Evolutionary conservation across 2,113 vertebrate genomes (phyloP), one percentile per base, ranked within the genome.

Genomic region (Cromileptes altivelis): DNA sequence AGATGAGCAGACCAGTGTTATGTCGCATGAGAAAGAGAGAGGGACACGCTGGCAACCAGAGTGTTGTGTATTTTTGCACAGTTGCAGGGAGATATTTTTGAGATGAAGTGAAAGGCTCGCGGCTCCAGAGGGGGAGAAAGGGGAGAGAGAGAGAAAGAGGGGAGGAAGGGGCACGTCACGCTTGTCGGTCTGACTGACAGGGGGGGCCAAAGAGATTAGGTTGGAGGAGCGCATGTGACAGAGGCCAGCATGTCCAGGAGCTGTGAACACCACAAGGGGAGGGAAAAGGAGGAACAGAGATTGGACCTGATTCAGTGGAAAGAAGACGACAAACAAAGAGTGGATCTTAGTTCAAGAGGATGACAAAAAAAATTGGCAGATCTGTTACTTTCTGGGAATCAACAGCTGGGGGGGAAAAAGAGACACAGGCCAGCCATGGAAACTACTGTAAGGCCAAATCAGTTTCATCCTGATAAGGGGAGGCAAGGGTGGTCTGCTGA

Each of bases 391-490:
- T 69, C 30, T 71, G 72, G 50, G 60, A 84, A 14, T 21, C 49
- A 74, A 67, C 49, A 71, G 62, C 71, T 70, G 65, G 14, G 33
- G 53, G 47, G 12, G 27, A 37, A 68, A 37, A 55, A 68, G 47
- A 81, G 45, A 81, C 61, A 76, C 37, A 53, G 70, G 49, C 55
- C 81, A 62, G 52, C 53, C 75, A 53, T 69, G 83, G 83, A 91
- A 88, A 91, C 47, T 69, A 84, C 53, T 70, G 77, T 75, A 27
- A 81, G 68, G 82, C 64, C 80, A 84, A 85, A 89, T 88, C 88
- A 70, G 78, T 57, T 80, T 61, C 67, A 80, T 87, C 82, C 86
- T 91, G 93, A 92, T 93, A 92, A 90, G 78, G 81, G 47, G 33
- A 88, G 75, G 62, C 88, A 33, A 53, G 15, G 78, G 63, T 62